Conservation (phyloP, 2,888 invertebrate genomes). For the Thera obeliscata region DNA sequence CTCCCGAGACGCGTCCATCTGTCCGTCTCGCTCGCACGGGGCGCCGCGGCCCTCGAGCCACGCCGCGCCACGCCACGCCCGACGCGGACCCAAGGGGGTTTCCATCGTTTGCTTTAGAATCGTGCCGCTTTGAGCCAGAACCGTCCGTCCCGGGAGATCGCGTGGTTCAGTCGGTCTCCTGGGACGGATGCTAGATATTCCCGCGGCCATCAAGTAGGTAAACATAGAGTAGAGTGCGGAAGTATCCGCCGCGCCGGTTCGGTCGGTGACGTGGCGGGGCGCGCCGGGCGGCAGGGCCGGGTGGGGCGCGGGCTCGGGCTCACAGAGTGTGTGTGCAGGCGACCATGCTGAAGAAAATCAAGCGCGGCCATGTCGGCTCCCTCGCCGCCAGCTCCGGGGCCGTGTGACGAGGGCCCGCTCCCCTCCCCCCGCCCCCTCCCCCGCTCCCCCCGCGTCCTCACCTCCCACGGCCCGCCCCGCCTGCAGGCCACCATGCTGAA, state of each 20-base stretch:
- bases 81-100: slow-evolving; percentile 45
- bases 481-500: slow-evolving; percentile 99
- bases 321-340: slow-evolving; percentile 88
- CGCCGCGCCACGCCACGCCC: slow-evolving; percentile 39
- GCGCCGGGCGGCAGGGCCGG: slow-evolving; percentile 43
- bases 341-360: slow-evolving; percentile 99
- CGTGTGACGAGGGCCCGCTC: slow-evolving; percentile 83
- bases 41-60: slow-evolving; percentile 21
- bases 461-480: slow-evolving; percentile 62
- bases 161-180: neutral
- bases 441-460: slow-evolving; percentile 44
- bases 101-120: slow-evolving; percentile 32
- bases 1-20: neutral
- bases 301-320: slow-evolving; percentile 40
- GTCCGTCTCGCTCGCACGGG: slow-evolving; percentile 8
- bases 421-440: slow-evolving; percentile 70
- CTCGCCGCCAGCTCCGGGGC: slow-evolving; percentile 82
- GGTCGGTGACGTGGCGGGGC: slow-evolving; percentile 45
- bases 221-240: neutral
- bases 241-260: neutral
- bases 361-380: slow-evolving; percentile 95
- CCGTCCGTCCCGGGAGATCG: slow-evolving; percentile 16
- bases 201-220: neutral
- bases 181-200: slow-evolving; percentile 7
- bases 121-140: slow-evolving; percentile 34